Base-by-base conservation (phyloP, 2,113 vertebrate species). In the Aleadryas rufinucha region DNA sequence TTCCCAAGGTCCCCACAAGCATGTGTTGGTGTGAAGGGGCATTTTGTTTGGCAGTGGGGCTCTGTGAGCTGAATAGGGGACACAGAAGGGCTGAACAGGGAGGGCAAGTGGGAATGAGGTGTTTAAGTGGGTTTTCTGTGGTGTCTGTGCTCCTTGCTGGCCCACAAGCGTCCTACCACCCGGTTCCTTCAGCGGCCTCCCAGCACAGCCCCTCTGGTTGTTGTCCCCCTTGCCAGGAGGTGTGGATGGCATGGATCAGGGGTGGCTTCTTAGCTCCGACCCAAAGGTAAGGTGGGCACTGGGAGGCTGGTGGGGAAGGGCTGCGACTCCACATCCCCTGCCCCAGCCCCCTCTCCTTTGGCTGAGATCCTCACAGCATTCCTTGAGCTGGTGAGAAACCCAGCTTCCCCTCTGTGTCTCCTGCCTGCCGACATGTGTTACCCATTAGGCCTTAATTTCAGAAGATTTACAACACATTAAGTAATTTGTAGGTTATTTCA, bases 401-500 rank as follows among this genome's bases (percentile, higher is more conserved):
- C 94, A 11, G 90, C 94, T 96, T 96, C 82, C 81, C 77, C 82
- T 88, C 93, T 50, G 96, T 74, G 91, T 94, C 97, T 96, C 97
- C 91, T 97, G 97, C 96, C 74, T 93, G 96, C 98, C 94, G 92
- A 98, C 98, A 98, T 98, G 98, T 98, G 98, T 98, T 98, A 98
- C 97, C 98, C 97, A 99, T 99, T 98, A 98, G 98, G 97, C 97
- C 98, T 89, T 98, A 98, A 98, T 98, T 98, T 98, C 97, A 98
- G 98, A 98, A 98, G 98, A 98, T 99, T 98, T 98, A 98, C 98
- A 98, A 97, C 98, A 98, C 98, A 98, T 98, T 98, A 98, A 98
- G 98, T 98, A 98, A 98, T 99, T 98, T 99, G 98, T 99, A 98
- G 98, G 98, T 98, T 98, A 98, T 98, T 98, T 98, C 98, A 98